A percentile compares a stretch with the other conserved stretches of the same genome.
These are phyloP conservation scores for Danio kyathit DNA, from an alignment of 2,797 vertebrate genomes.

Conservation along the genomic window DNA sequence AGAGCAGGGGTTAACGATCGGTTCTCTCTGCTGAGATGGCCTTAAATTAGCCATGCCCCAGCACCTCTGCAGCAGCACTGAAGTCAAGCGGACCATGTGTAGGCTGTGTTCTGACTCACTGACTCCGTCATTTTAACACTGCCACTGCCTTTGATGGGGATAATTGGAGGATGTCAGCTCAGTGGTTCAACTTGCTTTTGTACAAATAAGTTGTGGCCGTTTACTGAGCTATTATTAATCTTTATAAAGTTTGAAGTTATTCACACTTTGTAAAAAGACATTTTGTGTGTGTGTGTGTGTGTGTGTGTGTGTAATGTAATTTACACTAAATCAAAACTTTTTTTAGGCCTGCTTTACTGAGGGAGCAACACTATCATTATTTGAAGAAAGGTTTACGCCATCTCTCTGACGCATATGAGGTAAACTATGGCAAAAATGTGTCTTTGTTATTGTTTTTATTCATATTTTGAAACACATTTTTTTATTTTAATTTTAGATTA, in stretches of 20 bases:
- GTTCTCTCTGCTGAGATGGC: constrained; percentile 12
- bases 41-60: constrained; percentile 34
- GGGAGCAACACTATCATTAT: constrained; percentile 94
- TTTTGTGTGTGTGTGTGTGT: background rate
- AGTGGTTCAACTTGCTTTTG: constrained; percentile 2
- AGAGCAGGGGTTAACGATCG: constrained; percentile 23
- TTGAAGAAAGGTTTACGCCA: constrained; percentile 95
- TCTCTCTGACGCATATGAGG: constrained; percentile 94
- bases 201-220: constrained; percentile 9
- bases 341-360: constrained; percentile 86
- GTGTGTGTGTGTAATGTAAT: background rate
- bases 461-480: background rate
- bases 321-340: constrained; percentile 10
- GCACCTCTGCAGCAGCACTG: constrained; percentile 4
- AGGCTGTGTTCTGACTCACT: constrained; percentile 25
- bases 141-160: constrained; percentile 24
- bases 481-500: background rate
- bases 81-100: constrained; percentile 6
- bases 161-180: constrained; percentile 28
- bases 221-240: background rate
- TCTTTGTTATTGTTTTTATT: background rate
- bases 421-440: constrained; percentile 65
- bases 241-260: background rate
- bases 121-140: constrained; percentile 3
- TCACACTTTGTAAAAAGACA: background rate